These are phyloP conservation scores for Zaprionus africanus DNA, from an alignment of 1,140 invertebrate genomes.

Conservation along the genomic window DNA sequence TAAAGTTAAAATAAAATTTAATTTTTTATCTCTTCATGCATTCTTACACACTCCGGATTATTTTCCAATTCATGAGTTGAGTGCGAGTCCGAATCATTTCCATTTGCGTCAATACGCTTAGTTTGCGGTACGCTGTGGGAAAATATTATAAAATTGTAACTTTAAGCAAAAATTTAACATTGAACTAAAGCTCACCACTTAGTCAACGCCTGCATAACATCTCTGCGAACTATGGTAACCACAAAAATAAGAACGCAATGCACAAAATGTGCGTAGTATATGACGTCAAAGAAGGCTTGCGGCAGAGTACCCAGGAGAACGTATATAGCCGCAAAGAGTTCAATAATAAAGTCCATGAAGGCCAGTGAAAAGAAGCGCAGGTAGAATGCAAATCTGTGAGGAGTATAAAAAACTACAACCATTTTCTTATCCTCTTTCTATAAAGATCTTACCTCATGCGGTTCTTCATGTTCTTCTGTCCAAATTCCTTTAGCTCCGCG, in stretches of 20 bases:
- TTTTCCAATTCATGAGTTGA: no score
- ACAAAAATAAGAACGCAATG: conserved; percentile 3
- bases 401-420: neutral
- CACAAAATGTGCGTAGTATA: neutral
- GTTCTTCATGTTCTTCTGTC: neutral
- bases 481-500: neutral
- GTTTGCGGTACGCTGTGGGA: neutral
- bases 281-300: neutral
- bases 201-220: neutral
- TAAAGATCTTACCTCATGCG: neutral
- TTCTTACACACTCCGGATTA: no score
- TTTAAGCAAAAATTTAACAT: neutral
- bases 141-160: neutral
- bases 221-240: neutral
- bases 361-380: conserved; percentile 3
- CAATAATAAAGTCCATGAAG: neutral
- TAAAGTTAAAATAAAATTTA: no score
- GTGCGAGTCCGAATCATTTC: no score
- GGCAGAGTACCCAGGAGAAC: neutral
- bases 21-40: no score
- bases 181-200: neutral
- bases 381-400: neutral
- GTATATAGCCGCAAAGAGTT: neutral
- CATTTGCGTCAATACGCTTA: no score
- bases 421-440: neutral